Percentiles rank a stretch among this genome's conserved stretches.
These are phyloP conservation scores for Silurus meridionalis DNA, from an alignment of 2,113 vertebrate species.

Conservation along the genomic window DNA sequence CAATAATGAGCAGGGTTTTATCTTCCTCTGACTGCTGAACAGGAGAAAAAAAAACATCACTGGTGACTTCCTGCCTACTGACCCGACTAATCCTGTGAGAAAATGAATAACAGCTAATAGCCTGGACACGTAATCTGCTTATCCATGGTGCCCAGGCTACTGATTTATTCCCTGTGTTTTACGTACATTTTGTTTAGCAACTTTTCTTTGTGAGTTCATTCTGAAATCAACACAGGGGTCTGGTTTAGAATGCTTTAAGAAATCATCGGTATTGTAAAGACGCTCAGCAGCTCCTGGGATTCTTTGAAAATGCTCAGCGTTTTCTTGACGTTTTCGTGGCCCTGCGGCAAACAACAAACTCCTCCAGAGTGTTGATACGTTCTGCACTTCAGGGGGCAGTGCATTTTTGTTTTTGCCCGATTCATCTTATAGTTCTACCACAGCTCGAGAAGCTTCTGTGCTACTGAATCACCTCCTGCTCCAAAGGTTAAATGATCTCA, in stretches of 20 bases:
- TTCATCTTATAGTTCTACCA: background rate
- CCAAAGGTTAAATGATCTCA: background rate
- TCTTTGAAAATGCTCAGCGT: background rate
- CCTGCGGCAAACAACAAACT: background rate
- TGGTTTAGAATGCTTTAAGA: background rate
- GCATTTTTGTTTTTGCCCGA: background rate
- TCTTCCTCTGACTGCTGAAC: background rate
- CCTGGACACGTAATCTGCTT: background rate
- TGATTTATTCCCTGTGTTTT: background rate
- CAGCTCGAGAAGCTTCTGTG: background rate
- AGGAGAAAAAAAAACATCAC: background rate
- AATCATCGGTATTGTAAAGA: background rate
- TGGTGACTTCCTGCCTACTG: background rate
- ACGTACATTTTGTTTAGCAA: background rate
- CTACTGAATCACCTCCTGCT: background rate
- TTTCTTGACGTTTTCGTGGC: background rate
- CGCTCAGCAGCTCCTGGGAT: background rate
- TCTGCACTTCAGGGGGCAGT: background rate
- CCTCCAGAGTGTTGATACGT: background rate
- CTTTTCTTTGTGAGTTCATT: background rate
- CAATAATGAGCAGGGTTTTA: background rate
- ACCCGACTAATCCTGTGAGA: background rate
- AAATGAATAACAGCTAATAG: background rate
- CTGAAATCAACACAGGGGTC: background rate
- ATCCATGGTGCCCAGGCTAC: background rate